Evolutionary conservation across 2,113 vertebrate species (phyloP).

Genomic region (Cyphomyrus discorhynchus): DNA sequence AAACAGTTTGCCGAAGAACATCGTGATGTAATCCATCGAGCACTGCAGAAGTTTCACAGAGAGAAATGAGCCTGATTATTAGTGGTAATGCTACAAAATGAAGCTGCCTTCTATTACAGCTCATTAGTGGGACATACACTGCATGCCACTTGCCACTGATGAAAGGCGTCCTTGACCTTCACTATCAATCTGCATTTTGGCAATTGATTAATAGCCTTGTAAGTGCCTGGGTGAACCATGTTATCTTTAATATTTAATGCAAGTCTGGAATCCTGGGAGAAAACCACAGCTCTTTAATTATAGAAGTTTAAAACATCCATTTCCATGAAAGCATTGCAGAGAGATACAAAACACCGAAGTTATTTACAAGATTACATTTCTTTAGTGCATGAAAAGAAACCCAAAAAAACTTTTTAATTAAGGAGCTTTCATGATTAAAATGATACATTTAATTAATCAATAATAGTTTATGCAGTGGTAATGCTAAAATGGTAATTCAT

Average conservation of each 20-base stretch:
- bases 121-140: conserved; percentile 40
- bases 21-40: neutral
- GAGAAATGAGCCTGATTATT: conserved; percentile 21
- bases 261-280: conserved; percentile 29
- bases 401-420: neutral
- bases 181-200: conserved; percentile 35
- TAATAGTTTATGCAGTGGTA: neutral
- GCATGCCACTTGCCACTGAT: conserved; percentile 40
- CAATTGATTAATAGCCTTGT: conserved; percentile 48
- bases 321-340: neutral
- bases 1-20: conserved; percentile 3
- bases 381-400: neutral
- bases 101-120: conserved; percentile 36
- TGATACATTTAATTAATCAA: neutral
- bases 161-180: conserved; percentile 48
- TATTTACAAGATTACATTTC: conserved; percentile 17
- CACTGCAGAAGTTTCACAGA: neutral
- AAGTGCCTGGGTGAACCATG: conserved; percentile 40
- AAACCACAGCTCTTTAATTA: conserved; percentile 34
- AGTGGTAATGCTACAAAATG: conserved; percentile 28
- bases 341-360: conserved; percentile 7
- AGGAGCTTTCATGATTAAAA: conserved; percentile 7
- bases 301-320: conserved; percentile 26
- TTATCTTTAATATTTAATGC: conserved; percentile 52
- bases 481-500: neutral